These are phyloP conservation scores for Caerostris extrusa DNA, from an alignment of 1,140 invertebrate genomes.

Conservation along the genomic window DNA sequence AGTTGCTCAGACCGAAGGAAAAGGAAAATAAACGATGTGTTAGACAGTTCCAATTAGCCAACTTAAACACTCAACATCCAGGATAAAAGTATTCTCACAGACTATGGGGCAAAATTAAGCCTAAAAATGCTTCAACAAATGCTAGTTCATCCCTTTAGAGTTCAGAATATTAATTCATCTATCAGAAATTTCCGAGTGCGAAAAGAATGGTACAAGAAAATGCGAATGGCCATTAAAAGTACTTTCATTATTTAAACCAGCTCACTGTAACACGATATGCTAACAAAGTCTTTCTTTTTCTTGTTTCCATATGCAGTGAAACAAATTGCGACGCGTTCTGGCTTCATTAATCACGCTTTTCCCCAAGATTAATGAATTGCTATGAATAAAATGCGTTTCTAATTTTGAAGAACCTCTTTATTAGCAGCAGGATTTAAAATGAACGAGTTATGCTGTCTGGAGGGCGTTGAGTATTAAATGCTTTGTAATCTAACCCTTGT, in stretches of 20 bases:
- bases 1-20: not conserved
- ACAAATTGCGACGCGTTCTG: constrained; percentile 12
- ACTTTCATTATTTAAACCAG: constrained; percentile 20
- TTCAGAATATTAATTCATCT: constrained; percentile 20
- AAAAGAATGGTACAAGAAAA: not conserved
- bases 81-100: not conserved
- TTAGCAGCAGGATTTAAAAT: not conserved
- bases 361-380: not conserved
- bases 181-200: not conserved
- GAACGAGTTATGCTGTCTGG: not conserved
- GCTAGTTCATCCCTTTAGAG: not conserved
- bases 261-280: not conserved
- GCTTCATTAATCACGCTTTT: constrained; percentile 27
- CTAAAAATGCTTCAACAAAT: not conserved
- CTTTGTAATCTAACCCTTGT: not conserved
- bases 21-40: constrained; percentile 8
- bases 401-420: not conserved
- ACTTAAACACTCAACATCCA: not conserved
- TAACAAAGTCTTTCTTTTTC: constrained; percentile 3
- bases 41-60: constrained; percentile 18
- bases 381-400: not conserved
- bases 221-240: not conserved
- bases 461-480: not conserved
- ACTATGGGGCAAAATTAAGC: not conserved
- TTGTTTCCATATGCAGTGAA: not conserved